Conservation (phyloP, 2,113 vertebrate genomes). For the Galemys pyrenaicus region DNA sequence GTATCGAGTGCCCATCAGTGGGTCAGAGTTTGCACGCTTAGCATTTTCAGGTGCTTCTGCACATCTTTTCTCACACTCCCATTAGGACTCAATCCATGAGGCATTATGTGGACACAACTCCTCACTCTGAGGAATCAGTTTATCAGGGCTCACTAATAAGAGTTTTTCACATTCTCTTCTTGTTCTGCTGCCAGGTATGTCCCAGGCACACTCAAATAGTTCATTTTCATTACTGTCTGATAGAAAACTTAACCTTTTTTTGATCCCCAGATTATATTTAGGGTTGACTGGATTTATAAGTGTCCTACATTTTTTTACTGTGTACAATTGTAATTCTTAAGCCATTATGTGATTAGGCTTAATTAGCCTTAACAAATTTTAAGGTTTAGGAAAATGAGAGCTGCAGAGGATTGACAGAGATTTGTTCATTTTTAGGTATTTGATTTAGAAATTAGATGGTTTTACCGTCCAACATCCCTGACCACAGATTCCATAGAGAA, state of each 20-base stretch:
- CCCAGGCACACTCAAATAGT: not conserved
- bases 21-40: conserved; percentile 36
- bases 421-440: conserved; percentile 72
- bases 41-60: conserved; percentile 49
- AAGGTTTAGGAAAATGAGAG: conserved; percentile 66
- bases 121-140: conserved; percentile 11
- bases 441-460: conserved; percentile 69
- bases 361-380: conserved; percentile 77
- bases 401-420: conserved; percentile 47
- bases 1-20: conserved; percentile 59
- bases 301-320: conserved; percentile 8
- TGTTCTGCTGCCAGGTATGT: conserved; percentile 8
- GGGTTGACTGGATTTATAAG: not conserved
- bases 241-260: conserved; percentile 57
- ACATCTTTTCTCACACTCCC: conserved; percentile 3
- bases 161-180: conserved; percentile 24
- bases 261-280: conserved; percentile 45
- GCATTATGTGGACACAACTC: conserved; percentile 40
- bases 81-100: not conserved
- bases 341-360: not conserved
- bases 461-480: conserved; percentile 59
- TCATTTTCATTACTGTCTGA: conserved; percentile 46
- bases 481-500: conserved; percentile 73
- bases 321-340: conserved; percentile 52
- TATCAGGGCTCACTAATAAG: conserved; percentile 51